A percentile compares a stretch with the other conserved stretches of the same genome.
These are phyloP conservation scores for Phyllotreta striolata DNA, from an alignment of 2,888 invertebrate genomes.

Conservation along the genomic window DNA sequence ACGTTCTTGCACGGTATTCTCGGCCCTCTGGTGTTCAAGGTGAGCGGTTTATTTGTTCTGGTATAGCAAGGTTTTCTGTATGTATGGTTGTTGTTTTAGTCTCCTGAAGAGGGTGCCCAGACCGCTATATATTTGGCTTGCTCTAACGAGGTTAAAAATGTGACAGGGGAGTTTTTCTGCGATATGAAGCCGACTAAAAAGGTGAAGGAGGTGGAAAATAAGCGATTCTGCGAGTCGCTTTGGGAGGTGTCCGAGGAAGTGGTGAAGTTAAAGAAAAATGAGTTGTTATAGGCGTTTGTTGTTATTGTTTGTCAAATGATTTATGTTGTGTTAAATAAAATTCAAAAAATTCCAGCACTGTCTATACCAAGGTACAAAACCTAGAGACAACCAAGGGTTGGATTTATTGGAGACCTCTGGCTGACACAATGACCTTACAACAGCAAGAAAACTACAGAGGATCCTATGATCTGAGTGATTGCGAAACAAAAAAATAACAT, in stretches of 20 bases:
- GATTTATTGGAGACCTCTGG: no score
- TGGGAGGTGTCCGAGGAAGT: slow-evolving; percentile 34
- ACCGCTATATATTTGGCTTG: slow-evolving; percentile 40
- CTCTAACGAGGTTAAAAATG: slow-evolving; percentile 35
- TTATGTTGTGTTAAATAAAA: no score
- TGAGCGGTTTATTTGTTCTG: background rate
- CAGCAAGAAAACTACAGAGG: no score
- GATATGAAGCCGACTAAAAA: slow-evolving; percentile 19
- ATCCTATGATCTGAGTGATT: no score
- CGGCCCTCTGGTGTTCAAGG: slow-evolving; percentile 12
- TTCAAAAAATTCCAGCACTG: no score
- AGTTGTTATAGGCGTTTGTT: slow-evolving; percentile 11
- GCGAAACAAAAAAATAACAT: no score
- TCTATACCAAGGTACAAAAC: no score
- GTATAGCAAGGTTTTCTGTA: no score
- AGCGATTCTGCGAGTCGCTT: slow-evolving; percentile 25
- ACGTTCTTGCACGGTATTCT: background rate
- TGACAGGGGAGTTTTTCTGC: slow-evolving; percentile 34
- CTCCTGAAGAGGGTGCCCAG: slow-evolving; percentile 39
- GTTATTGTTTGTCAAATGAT: no score
- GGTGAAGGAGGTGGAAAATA: slow-evolving; percentile 22
- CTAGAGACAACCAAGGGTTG: no score
- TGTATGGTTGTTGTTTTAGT: slow-evolving; percentile 27
- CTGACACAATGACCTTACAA: no score
- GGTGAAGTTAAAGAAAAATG: slow-evolving; percentile 31